Evolutionary conservation across 2,888 invertebrate genomes (phyloP), one percentile per base, ranked within the genome.

Genomic region (Lapara coniferarum): DNA sequence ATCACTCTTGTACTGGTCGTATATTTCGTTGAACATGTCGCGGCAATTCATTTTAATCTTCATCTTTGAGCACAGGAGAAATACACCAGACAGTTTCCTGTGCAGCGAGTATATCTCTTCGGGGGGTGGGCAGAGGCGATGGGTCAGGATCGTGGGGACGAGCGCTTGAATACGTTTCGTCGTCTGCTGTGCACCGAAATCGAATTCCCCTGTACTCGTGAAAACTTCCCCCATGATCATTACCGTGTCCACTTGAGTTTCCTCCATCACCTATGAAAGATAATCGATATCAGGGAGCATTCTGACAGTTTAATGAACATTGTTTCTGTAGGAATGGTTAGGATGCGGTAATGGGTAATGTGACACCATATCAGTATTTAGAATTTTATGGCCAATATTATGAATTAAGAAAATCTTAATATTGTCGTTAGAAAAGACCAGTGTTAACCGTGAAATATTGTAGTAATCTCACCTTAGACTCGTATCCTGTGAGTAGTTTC

Each of bases 71-170:
- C 98, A 98, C 0, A 99, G 93, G 37, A 99, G 92, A 89, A 99
- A 99, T 14, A 98, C 96, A 0, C 99, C 99, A 0, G 99, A 98
- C 66, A 99, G 94, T 92, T 99, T 99, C 71, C 99, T 95, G 87
- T 99, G 99, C 25, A 99, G 94, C 0, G 99, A 99, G 92, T 99
- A 99, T 77, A 98, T 98, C 92, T 99, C 99, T 88, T 99, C 99
- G 0, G 99, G 99, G 0, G 99, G 99, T 1, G 99, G 98, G 72
- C 98, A 98, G 2, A 99, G 95, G 30, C 99, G 95, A 84, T 99
- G 98, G 59, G 96, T 96, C 68, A 99, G 94, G 95, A 99, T 99
- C 0, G 98, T 97, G 0, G 99, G 99, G 1, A 99, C 97, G 25
- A 98, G 89, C 6, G 96, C 94, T 75, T 98, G 98, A 72, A 99